Evolutionary conservation across 2,888 invertebrate species (phyloP), one percentile per base, ranked within the genome.

Genomic region (Melangyna quadrimaculata): DNA sequence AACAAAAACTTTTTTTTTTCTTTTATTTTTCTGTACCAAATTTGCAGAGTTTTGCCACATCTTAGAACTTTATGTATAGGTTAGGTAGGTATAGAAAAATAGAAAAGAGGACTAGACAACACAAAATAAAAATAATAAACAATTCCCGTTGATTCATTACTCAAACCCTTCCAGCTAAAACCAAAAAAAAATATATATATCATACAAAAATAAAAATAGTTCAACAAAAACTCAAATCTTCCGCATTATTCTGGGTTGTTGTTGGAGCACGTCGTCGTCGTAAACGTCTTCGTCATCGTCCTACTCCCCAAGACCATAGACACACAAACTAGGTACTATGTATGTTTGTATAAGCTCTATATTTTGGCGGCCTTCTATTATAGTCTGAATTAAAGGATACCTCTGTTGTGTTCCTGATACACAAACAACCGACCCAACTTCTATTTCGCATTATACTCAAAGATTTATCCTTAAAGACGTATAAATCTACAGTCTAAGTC

Each of bases 111-210:
- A 67, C 32, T 19, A 45, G 19, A 19, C n/a, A 19, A 32, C 12
- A 24, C 32, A 45, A 48, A 19, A 32, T 12, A 24, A 45, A 45
- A 48, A 72, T 61, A 43, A 48, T 48, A 72, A 45, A 72, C 37
- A 27, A 59, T 51, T 24, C 61, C 19, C 53, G 55, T 65, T 67
- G 55, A 67, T 75, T 69, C 75, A 75, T 75, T 75, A 75, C 75
- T 57, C 67, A 65, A 53, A 59, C 59, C 71, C 72, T 43, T 55
- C 29, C 1, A 72, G 59, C 59, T 35, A 67, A 12, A 32, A n/a
- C n/a, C n/a, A 43, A 43, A 19, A 35, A 37, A 8, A 43, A 43
- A 43, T 3, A 48, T 10, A 4, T 48, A 65, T 48, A 32, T 48
- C 29, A 8, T n/a, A 61, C 6, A 22, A 45, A 45, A 32, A 9